Evolutionary conservation across 2,797 vertebrate genomes (phyloP).

Genomic region (Micropoecilia bifurca): DNA sequence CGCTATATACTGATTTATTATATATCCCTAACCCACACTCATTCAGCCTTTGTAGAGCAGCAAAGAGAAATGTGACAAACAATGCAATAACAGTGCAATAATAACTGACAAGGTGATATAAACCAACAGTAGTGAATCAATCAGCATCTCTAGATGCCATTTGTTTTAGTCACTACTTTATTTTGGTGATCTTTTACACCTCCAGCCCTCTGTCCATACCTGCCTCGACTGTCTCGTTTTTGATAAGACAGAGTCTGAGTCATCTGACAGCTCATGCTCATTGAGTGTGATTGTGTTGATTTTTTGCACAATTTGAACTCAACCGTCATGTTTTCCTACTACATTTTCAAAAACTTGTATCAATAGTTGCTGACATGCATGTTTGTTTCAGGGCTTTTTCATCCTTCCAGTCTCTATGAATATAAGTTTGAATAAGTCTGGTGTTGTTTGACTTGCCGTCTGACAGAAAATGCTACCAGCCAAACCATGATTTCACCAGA

Average conservation of each 20-base stretch:
- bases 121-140: neutral
- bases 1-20: no score
- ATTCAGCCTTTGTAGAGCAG: neutral
- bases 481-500: neutral
- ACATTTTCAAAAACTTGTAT: neutral
- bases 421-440: neutral
- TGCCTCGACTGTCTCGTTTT: conserved; percentile 36
- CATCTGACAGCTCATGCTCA: conserved; percentile 32
- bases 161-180: neutral
- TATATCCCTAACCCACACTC: neutral
- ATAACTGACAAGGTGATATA: neutral
- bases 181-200: neutral
- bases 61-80: conserved; percentile 10
- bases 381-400: neutral
- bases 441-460: neutral
- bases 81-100: neutral
- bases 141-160: neutral
- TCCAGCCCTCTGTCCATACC: conserved; percentile 25
- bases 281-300: neutral
- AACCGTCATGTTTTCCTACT: neutral
- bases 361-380: neutral
- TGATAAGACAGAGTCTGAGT: conserved; percentile 35
- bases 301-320: conserved; percentile 2
- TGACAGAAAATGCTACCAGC: neutral
- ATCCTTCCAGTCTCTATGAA: neutral